Evolutionary conservation across 2,113 vertebrate species (phyloP).

Genomic region (Dasyurus viverrinus): DNA sequence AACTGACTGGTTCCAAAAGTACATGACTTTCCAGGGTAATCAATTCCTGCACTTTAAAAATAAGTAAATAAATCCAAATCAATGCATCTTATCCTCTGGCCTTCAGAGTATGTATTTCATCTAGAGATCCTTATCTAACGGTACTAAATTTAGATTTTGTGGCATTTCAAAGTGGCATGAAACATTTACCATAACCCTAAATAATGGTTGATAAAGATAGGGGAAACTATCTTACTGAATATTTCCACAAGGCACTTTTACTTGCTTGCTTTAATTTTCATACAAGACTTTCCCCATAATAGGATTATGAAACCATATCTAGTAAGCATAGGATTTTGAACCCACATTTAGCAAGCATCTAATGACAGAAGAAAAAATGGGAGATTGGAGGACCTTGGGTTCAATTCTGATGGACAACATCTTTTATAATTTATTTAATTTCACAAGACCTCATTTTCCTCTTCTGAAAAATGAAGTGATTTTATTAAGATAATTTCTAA

Average conservation of each 20-base stretch:
- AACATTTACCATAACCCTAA: background rate
- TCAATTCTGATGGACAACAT: too few relatives aligned
- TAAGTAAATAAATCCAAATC: constrained; percentile 38
- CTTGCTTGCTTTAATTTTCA: background rate
- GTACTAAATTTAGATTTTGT: background rate
- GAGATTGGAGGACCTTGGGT: too few relatives aligned
- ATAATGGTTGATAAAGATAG: background rate
- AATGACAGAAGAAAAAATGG: too few relatives aligned
- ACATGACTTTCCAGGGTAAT: constrained; percentile 51
- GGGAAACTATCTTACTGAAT: background rate
- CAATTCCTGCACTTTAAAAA: constrained; percentile 51
- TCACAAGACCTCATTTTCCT: too few relatives aligned
- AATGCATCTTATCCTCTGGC: constrained; percentile 21
- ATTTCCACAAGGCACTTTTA: background rate
- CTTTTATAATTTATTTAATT: too few relatives aligned
- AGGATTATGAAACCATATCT: too few relatives aligned
- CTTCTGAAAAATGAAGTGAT: too few relatives aligned
- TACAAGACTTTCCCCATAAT: too few relatives aligned
- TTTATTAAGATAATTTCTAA: too few relatives aligned
- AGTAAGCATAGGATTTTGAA: too few relatives aligned
- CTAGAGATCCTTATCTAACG: background rate
- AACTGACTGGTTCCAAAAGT: constrained; percentile 70
- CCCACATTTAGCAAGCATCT: too few relatives aligned
- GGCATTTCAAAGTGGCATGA: constrained; percentile 29
- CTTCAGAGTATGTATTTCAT: constrained; percentile 31